These are phyloP conservation scores for Perdita meconis DNA, from an alignment of 2,888 invertebrate species.

Conservation along the genomic window DNA sequence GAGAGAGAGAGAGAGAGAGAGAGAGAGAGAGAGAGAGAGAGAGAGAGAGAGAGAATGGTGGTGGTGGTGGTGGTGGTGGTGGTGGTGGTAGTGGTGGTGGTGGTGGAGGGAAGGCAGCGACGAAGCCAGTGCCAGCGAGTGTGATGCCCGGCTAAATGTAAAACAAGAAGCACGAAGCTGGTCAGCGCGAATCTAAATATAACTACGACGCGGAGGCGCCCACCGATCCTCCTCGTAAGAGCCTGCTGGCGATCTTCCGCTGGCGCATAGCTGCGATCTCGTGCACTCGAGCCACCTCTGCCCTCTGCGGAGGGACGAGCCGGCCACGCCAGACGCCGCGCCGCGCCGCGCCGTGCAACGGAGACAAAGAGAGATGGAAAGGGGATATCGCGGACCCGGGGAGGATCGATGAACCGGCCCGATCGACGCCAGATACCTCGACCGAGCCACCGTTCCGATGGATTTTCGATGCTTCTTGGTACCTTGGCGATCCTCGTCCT, in stretches of 20 bases:
- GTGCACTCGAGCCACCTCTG: constrained; percentile 72
- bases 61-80: neutral
- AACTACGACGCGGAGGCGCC: constrained; percentile 77
- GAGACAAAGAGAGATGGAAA: constrained; percentile 9
- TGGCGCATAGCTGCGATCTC: constrained; percentile 73
- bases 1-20: too few species aligned
- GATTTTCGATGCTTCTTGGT: neutral
- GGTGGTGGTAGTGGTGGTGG: neutral
- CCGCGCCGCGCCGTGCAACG: too few species aligned
- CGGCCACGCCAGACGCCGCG: constrained; percentile 1
- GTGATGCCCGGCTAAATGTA: constrained; percentile 75
- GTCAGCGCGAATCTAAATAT: constrained; percentile 80
- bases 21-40: too few species aligned
- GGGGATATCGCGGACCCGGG: constrained; percentile 15
- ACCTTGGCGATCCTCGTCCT: neutral
- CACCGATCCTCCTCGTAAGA: constrained; percentile 67
- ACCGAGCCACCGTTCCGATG: constrained; percentile 9
- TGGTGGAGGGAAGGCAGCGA: constrained; percentile 19
- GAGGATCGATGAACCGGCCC: constrained; percentile 39
- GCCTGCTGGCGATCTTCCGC: constrained; percentile 72
- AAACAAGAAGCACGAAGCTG: constrained; percentile 79
- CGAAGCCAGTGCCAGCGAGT: constrained; percentile 51
- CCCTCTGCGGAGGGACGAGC: constrained; percentile 49
- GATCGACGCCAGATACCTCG: constrained; percentile 24
- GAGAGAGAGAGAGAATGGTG: too few species aligned